phyloP scores from a whole-genome alignment of 2,797 vertebrate genomes.

The Gorsachius magnificus region DNA sequence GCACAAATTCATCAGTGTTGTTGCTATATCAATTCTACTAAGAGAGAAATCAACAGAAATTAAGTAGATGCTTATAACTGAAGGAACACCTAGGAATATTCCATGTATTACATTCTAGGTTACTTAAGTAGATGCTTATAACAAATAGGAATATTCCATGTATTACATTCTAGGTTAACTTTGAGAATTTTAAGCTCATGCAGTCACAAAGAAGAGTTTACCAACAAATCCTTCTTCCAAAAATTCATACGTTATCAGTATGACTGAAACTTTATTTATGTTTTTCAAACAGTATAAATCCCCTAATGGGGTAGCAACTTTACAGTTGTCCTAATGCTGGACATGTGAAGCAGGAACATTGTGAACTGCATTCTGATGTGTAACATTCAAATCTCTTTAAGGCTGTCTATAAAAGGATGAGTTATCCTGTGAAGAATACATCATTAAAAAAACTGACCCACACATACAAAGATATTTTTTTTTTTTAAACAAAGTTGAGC shows the following conservation, averaged over 20 bases:
- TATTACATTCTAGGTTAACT: background rate
- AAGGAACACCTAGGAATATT: background rate
- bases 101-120: background rate
- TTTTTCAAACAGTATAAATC: background rate
- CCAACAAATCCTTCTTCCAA: background rate
- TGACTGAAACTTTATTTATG: background rate
- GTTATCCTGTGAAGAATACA: background rate
- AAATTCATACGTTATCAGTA: background rate
- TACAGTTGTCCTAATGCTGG: background rate
- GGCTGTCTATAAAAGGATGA: background rate
- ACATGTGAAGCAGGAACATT: background rate
- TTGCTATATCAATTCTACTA: background rate
- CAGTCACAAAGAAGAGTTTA: background rate
- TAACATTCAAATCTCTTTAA: background rate
- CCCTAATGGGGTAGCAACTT: background rate
- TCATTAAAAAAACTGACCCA: background rate
- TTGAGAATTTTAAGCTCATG: background rate
- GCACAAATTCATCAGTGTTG: background rate
- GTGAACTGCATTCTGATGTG: background rate
- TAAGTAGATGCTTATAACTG: background rate
- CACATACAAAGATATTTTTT: fast-evolving
- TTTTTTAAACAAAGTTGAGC: background rate
- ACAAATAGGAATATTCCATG: background rate
- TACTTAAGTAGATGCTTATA: background rate
- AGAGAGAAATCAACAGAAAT: background rate